These are phyloP conservation scores for Macrotus californicus DNA, from an alignment of 2,113 vertebrate genomes.

Conservation along the genomic window DNA sequence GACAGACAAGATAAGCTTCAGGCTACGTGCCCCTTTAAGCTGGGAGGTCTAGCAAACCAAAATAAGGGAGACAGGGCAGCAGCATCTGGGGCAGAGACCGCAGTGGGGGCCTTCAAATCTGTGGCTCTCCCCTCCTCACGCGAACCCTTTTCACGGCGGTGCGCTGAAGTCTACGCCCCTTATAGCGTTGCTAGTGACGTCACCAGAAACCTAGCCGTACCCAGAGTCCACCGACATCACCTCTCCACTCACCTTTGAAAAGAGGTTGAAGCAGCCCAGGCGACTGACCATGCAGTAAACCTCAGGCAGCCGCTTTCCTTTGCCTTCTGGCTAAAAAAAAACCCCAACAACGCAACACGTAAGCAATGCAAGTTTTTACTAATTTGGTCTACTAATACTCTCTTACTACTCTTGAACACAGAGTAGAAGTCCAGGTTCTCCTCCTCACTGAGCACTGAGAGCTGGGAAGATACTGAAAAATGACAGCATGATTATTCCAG, in stretches of 20 bases:
- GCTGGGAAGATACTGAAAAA: not conserved
- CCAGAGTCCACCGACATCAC: not conserved
- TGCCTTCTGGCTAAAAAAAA: constrained; percentile 86
- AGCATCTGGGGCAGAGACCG: not conserved
- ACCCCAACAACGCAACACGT: not conserved
- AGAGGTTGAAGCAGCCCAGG: constrained; percentile 97
- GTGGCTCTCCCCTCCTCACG: not conserved
- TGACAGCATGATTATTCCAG: not conserved
- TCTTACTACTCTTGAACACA: not conserved
- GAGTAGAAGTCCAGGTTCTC: not conserved
- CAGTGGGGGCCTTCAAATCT: not conserved
- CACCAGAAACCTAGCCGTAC: not conserved
- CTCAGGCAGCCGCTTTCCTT: constrained; percentile 95
- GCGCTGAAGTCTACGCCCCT: not conserved
- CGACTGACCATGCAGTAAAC: constrained; percentile 97
- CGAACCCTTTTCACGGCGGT: not conserved
- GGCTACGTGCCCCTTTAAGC: not conserved
- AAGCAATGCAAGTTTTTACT: not conserved
- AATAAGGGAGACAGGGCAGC: not conserved
- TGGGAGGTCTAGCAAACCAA: not conserved
- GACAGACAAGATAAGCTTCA: not conserved
- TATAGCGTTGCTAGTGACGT: not conserved
- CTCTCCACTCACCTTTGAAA: constrained; percentile 91
- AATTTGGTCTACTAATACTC: not conserved
- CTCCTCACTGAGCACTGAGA: not conserved